Evolutionary conservation across 2,888 invertebrate genomes (phyloP).

Genomic region (Endotricha flammealis): DNA sequence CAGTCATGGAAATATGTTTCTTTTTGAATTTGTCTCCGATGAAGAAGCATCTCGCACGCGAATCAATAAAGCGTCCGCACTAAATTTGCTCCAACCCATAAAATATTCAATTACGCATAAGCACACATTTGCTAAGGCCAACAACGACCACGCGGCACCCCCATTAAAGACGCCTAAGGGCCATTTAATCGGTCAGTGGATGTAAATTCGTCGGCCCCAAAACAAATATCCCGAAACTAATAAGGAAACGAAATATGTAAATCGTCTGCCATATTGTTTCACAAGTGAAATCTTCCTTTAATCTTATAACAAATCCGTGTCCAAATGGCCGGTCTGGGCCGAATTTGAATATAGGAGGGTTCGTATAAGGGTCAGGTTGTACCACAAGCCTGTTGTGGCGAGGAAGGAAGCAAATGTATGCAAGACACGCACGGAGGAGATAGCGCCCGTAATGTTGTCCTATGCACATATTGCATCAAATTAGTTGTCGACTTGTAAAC

Average conservation of each 20-base stretch:
- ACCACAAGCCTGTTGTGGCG: constrained; percentile 50
- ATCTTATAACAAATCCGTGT: constrained; percentile 80
- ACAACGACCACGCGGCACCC: constrained; percentile 78
- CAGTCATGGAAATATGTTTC: constrained; percentile 24
- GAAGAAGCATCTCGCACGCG: constrained; percentile 30
- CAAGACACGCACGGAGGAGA: constrained; percentile 74
- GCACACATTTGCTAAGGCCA: constrained; percentile 76
- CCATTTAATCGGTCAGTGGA: constrained; percentile 79
- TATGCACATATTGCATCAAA: constrained; percentile 80
- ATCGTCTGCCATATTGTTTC: constrained; percentile 78
- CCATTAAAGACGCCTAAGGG: constrained; percentile 79
- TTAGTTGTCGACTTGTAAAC: constrained; percentile 78
- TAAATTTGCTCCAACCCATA: constrained; percentile 67
- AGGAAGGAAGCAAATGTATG: constrained; percentile 70
- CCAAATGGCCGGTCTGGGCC: constrained; percentile 74
- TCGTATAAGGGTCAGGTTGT: constrained; percentile 62
- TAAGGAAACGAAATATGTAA: constrained; percentile 79
- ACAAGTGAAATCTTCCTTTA: constrained; percentile 80
- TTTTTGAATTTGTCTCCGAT: constrained; percentile 23
- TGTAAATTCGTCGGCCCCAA: constrained; percentile 76
- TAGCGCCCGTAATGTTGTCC: constrained; percentile 75
- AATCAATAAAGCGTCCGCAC: constrained; percentile 65
- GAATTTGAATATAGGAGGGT: constrained; percentile 76
- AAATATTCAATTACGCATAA: constrained; percentile 79
- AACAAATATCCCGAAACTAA: constrained; percentile 79